Base-by-base conservation (phyloP, 23 tunicate genomes). In the Diplosoma virens region DNA sequence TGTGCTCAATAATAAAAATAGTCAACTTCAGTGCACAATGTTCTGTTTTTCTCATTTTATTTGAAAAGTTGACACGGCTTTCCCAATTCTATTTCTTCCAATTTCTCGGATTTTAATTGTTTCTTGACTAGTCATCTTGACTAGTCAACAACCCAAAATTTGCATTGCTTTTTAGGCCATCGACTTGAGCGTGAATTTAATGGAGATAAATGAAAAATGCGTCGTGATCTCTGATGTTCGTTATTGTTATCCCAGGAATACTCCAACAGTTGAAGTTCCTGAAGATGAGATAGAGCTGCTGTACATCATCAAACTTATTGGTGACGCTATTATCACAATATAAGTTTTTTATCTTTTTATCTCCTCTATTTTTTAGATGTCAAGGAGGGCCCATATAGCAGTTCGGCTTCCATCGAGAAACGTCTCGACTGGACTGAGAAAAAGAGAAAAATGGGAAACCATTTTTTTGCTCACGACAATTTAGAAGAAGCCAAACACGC, bases 361-460 rank as follows among this genome's bases (percentile, higher is more conserved):
- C n/a, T n/a, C n/a, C n/a, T n/a, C n/a, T n/a, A n/a, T n/a, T n/a
- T n/a, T n/a, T 9, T 59, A 83, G 82, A 84, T 17, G 64, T 90
- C 5, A 33, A 84, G 17, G 82, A 72, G 26, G 97, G 97, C 18
- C 97, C 97, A 22, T 90, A 84, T 77, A 79, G 65, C 48, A 64
- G 30, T 34, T 59, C 73, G 31, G 68, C 56, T 17, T 71, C 83
- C 7, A 37, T 90, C 5, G 68, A 61, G 0, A 84, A 84, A 64
- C 77, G 89, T 2, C 25, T 90, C 0, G 56, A 28, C 3, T 90
- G 89, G 89, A 90, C 82, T 18, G 97, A 90, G 14, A 33, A 37
- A 66, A 90, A 84, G 66, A 68, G 90, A 63, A 55, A 33, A 4
- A 20, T 20, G 1, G 97, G 97, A 37, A 90, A 90, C 73, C 23